phyloP scores from a whole-genome alignment of 2,113 vertebrate species.

The Catharus bicknelli region DNA sequence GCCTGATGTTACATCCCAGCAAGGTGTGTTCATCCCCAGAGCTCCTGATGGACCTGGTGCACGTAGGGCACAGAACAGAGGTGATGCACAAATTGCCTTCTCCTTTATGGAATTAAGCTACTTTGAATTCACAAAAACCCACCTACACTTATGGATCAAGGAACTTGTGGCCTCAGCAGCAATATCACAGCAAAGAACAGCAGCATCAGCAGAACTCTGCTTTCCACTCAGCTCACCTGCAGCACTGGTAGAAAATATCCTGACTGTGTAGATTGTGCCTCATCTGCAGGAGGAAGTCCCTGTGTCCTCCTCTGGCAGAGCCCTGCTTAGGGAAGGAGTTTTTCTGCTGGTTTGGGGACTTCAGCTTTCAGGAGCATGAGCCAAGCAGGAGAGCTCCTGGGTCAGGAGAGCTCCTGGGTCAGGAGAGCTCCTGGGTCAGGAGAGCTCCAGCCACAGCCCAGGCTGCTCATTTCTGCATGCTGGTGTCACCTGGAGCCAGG shows the following conservation, averaged over 20 bases:
- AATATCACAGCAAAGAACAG: background rate
- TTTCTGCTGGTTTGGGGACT: background rate
- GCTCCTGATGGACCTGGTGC: background rate
- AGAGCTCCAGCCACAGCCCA: background rate
- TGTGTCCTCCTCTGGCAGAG: background rate
- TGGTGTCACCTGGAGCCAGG: background rate
- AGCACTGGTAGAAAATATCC: background rate
- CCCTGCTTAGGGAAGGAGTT: background rate
- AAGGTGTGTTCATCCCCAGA: background rate
- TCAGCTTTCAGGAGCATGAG: background rate
- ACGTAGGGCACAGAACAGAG: background rate
- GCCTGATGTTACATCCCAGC: background rate
- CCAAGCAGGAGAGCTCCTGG: background rate
- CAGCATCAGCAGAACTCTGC: background rate
- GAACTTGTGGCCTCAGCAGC: background rate
- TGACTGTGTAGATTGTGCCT: background rate
- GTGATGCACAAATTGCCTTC: no score
- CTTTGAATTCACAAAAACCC: background rate
- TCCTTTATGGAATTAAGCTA: background rate
- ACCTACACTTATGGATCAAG: fast-evolving
- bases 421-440: background rate
- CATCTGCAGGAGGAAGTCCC: background rate
- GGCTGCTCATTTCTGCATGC: background rate
- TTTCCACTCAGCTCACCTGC: background rate
- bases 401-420: background rate